A percentile compares a stretch with the other conserved stretches of the same genome.
phyloP scores from a whole-genome alignment of 2,888 invertebrate species.

The Sarcophaga subvicina region DNA sequence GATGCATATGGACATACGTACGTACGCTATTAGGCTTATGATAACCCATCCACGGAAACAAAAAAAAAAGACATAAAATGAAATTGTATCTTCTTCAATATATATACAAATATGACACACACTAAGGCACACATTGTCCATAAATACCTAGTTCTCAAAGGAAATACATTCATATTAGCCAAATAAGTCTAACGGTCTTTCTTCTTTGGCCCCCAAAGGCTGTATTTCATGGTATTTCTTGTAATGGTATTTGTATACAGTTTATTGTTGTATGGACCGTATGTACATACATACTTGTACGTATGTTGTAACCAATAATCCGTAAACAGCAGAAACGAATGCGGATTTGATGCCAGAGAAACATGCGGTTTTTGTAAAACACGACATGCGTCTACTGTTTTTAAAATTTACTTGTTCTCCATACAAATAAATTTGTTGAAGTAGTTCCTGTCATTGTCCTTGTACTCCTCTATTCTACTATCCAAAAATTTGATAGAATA shows the following conservation, averaged over 20 bases:
- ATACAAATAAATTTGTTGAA: conserved; percentile 60
- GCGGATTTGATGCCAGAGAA: conserved; percentile 64
- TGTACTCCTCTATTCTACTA: neutral
- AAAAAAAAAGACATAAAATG: too few species aligned
- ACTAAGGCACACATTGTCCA: neutral
- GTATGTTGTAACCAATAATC: conserved; percentile 63
- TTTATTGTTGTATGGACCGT: neutral
- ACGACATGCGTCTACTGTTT: conserved; percentile 65
- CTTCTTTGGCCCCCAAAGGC: neutral
- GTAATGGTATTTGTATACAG: neutral
- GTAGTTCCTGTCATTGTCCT: conserved; percentile 44
- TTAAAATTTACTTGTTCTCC: conserved; percentile 61
- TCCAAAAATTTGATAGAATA: conserved; percentile 28
- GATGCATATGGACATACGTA: neutral
- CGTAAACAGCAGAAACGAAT: conserved; percentile 67
- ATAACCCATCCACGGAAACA: neutral
- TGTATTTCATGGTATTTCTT: neutral
- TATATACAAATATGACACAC: neutral
- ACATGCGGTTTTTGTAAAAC: conserved; percentile 66
- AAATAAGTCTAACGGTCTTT: conserved; percentile 8
- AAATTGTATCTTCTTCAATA: neutral
- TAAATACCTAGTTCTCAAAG: neutral
- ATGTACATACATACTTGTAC: conserved; percentile 1
- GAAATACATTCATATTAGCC: conserved; percentile 12
- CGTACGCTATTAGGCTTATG: neutral